Conservation (phyloP, 2,888 invertebrate species). For the Athalia cordata region DNA sequence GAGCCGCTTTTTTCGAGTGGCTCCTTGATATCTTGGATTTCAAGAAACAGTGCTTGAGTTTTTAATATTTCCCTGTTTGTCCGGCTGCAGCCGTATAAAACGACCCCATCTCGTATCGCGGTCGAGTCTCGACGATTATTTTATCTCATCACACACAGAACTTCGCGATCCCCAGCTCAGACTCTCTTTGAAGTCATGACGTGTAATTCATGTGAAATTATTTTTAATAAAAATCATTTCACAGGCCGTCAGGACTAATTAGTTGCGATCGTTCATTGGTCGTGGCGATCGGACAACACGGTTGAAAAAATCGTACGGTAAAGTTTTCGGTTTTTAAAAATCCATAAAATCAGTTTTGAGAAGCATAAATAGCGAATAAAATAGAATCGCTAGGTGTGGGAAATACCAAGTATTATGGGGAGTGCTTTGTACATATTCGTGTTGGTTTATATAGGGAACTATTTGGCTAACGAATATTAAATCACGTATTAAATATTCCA, state of each 20-base stretch:
- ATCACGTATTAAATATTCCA: constrained; percentile 69
- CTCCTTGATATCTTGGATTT: constrained; percentile 55
- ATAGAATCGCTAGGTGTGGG: no score
- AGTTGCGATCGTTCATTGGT: no score
- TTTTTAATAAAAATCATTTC: no score
- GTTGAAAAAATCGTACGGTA: no score
- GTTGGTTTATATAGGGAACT: constrained; percentile 56
- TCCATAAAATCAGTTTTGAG: no score
- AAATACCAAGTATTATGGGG: no score
- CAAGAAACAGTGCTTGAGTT: constrained; percentile 43
- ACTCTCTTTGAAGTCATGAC: constrained; percentile 14
- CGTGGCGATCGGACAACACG: no score
- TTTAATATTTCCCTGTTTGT: constrained; percentile 43
- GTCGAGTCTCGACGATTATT: constrained; percentile 19
- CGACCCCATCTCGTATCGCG: background rate
- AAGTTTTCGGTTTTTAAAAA: no score
- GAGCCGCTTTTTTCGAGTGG: constrained; percentile 48
- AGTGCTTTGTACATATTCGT: background rate
- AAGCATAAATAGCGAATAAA: no score
- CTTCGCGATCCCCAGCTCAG: background rate
- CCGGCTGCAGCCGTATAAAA: background rate
- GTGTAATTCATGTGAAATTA: background rate
- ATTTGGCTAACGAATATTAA: constrained; percentile 69
- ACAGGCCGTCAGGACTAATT: no score
- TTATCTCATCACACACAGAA: background rate